phyloP scores from a whole-genome alignment of 2,888 invertebrate species.

The Pammene fasciana region DNA sequence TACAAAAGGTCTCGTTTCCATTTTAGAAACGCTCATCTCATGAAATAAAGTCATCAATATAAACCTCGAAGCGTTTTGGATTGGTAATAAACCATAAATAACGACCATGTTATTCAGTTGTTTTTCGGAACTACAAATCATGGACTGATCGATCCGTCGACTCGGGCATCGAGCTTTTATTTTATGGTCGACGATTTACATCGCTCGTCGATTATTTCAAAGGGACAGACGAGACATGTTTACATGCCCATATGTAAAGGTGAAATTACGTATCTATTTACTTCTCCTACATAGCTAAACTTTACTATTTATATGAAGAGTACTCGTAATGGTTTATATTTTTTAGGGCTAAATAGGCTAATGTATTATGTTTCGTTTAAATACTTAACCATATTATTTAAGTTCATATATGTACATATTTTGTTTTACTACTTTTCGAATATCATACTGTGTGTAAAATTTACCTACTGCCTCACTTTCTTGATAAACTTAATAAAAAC shows the following conservation, averaged over 20 bases:
- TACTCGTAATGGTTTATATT: too few relatives aligned
- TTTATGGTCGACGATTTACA: conserved; percentile 14
- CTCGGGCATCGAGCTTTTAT: conserved; percentile 20
- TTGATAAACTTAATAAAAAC: conserved; percentile 5
- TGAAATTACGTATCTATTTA: not conserved
- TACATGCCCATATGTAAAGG: not conserved
- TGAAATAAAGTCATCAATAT: conserved; percentile 17
- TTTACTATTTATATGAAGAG: too few relatives aligned
- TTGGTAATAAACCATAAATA: not conserved
- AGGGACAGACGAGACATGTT: not conserved
- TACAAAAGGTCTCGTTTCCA: not conserved
- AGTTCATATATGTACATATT: too few relatives aligned
- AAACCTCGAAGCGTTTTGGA: not conserved
- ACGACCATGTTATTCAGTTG: conserved; percentile 7
- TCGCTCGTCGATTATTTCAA: not conserved
- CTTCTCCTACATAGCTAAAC: not conserved
- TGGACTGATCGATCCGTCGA: conserved; percentile 25
- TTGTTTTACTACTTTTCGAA: too few relatives aligned
- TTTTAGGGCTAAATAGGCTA: too few relatives aligned
- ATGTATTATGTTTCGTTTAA: too few relatives aligned
- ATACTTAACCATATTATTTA: too few relatives aligned
- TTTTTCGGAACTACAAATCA: conserved; percentile 23
- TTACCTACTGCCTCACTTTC: not conserved
- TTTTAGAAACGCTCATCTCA: not conserved
- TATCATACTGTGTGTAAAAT: too few relatives aligned